These are phyloP conservation scores for Oreotrochilus melanogaster DNA, from an alignment of 2,113 vertebrate species.

Conservation along the genomic window DNA sequence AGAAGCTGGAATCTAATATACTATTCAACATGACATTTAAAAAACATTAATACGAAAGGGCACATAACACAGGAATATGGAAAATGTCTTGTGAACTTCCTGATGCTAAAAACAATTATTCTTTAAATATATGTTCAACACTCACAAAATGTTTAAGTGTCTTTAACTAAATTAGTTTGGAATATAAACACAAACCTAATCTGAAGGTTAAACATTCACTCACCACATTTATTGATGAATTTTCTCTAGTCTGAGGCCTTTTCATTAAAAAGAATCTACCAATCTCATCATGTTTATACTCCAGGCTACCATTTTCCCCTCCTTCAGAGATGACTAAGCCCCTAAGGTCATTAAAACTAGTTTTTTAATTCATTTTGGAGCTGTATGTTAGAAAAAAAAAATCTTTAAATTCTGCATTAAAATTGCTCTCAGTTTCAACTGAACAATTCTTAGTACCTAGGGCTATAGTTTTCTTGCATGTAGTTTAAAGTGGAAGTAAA, in stretches of 20 bases:
- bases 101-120: not conserved
- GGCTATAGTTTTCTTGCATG: not conserved
- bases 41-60: slow-evolving; percentile 8
- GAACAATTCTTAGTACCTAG: not conserved
- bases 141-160: not conserved
- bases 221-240: not conserved
- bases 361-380: not conserved
- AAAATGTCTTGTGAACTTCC: not conserved
- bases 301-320: not conserved
- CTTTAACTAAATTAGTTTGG: not conserved
- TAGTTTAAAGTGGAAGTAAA: not conserved
- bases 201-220: slow-evolving; percentile 6
- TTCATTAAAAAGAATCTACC: not conserved
- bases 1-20: not conserved
- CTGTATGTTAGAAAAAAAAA: not conserved
- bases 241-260: not conserved
- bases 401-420: not conserved
- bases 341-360: not conserved
- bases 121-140: not conserved
- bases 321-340: not conserved
- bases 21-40: not conserved
- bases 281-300: not conserved
- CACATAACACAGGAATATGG: not conserved
- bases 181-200: not conserved
- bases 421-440: not conserved